phyloP scores from a whole-genome alignment of 2,113 vertebrate genomes.

The Psilopsiagon aurifrons region DNA sequence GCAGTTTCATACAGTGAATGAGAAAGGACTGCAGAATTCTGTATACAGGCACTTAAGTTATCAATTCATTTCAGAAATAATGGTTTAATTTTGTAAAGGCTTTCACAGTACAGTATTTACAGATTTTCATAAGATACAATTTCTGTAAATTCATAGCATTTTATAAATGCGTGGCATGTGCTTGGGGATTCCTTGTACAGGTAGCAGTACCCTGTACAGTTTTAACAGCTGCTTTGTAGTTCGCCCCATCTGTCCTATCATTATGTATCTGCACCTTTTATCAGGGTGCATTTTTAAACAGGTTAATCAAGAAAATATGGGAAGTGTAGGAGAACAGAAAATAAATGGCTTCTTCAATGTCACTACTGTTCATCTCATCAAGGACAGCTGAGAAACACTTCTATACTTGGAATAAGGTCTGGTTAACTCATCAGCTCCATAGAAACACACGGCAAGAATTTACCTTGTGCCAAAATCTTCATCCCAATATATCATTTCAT shows the following conservation, averaged over 20 bases:
- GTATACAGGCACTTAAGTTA: not conserved
- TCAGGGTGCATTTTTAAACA: constrained; percentile 24
- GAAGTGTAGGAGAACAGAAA: not conserved
- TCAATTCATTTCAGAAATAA: not conserved
- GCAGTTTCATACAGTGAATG: not conserved
- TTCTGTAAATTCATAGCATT: not conserved
- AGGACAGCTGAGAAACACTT: not conserved
- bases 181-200: not conserved
- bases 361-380: not conserved
- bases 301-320: constrained; percentile 36
- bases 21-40: not conserved
- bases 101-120: not conserved
- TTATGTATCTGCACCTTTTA: not conserved
- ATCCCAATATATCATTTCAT: not conserved
- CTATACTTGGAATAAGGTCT: not conserved
- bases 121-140: not conserved
- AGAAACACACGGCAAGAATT: not conserved
- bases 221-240: constrained; percentile 31
- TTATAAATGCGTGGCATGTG: not conserved
- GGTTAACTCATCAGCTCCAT: not conserved
- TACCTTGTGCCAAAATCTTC: not conserved
- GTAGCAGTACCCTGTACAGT: not conserved
- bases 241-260: not conserved
- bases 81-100: not conserved
- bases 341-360: not conserved